A percentile compares a stretch with the other conserved stretches of the same genome.
Conservation (phyloP, 2,888 invertebrate species). For the Drosophila anceps region DNA sequence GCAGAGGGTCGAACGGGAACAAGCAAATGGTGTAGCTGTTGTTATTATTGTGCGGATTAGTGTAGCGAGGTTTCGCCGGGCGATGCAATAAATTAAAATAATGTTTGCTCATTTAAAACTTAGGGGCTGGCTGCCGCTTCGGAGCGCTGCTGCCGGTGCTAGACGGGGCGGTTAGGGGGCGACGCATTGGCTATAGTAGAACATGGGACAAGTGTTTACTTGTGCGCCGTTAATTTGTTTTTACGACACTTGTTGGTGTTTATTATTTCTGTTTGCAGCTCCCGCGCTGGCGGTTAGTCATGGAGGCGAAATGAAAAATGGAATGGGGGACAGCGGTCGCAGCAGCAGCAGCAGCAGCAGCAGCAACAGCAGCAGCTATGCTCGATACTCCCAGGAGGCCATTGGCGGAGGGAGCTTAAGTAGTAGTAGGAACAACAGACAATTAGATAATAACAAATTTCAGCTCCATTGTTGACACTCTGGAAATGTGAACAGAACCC, state of each 20-base stretch:
- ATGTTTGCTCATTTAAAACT: conserved; percentile 71
- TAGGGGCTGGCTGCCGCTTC: conserved; percentile 42
- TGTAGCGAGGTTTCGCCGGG: conserved; percentile 40
- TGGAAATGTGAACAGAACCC: conserved; percentile 27
- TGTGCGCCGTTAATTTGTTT: conserved; percentile 72
- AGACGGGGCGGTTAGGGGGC: background rate
- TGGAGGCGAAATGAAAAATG: background rate
- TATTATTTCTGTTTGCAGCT: conserved; percentile 69
- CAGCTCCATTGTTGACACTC: conserved; percentile 54
- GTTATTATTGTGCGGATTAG: conserved; percentile 50
- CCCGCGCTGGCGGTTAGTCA: conserved; percentile 63
- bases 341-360: background rate
- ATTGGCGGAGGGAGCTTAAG: conserved; percentile 27
- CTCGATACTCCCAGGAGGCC: conserved; percentile 44
- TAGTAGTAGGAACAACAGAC: conserved; percentile 41
- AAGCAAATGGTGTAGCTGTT: conserved; percentile 39
- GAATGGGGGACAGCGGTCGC: conserved; percentile 1
- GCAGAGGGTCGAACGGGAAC: background rate
- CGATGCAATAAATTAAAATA: conserved; percentile 72
- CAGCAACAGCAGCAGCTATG: background rate
- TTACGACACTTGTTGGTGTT: conserved; percentile 73
- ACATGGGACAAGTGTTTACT: conserved; percentile 67
- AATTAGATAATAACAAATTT: conserved; percentile 68
- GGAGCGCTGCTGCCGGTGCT: background rate
- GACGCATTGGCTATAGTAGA: background rate